phyloP scores from a whole-genome alignment of 2,113 vertebrate species.

The Rhinolophus sinicus region DNA sequence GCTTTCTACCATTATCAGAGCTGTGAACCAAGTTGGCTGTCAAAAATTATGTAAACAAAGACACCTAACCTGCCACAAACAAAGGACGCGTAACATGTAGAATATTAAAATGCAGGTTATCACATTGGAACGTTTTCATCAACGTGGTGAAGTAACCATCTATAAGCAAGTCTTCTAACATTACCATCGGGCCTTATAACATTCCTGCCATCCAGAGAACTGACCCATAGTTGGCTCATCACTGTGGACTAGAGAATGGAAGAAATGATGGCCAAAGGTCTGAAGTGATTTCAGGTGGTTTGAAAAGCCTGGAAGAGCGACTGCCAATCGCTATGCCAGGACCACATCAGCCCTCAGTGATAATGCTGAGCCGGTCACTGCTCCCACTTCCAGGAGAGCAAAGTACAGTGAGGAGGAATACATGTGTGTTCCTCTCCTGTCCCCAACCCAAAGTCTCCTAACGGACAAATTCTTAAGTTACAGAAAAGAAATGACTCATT shows the following conservation, averaged over 20 bases:
- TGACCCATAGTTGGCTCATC: not conserved
- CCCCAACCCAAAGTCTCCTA: not conserved
- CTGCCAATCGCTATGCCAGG: not conserved
- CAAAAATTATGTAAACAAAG: not conserved
- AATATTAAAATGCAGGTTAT: slow-evolving; percentile 15
- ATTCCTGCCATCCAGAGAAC: not conserved
- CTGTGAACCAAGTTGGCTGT: not conserved
- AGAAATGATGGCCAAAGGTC: not conserved
- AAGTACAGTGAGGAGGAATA: not conserved
- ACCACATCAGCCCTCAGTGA: not conserved
- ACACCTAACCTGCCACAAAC: not conserved
- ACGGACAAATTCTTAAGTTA: slow-evolving; percentile 25
- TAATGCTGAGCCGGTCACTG: not conserved
- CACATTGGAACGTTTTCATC: not conserved
- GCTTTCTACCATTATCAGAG: not conserved
- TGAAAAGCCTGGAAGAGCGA: not conserved
- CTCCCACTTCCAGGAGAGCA: not conserved
- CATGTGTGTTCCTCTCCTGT: not conserved
- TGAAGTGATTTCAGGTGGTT: not conserved
- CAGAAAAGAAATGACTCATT: slow-evolving; percentile 36
- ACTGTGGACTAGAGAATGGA: not conserved
- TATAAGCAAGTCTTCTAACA: not conserved
- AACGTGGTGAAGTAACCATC: not conserved
- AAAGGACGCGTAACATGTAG: not conserved
- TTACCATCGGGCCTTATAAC: not conserved